These are phyloP conservation scores for Stenodema calcarata DNA, from an alignment of 2,888 invertebrate species.

Conservation along the genomic window DNA sequence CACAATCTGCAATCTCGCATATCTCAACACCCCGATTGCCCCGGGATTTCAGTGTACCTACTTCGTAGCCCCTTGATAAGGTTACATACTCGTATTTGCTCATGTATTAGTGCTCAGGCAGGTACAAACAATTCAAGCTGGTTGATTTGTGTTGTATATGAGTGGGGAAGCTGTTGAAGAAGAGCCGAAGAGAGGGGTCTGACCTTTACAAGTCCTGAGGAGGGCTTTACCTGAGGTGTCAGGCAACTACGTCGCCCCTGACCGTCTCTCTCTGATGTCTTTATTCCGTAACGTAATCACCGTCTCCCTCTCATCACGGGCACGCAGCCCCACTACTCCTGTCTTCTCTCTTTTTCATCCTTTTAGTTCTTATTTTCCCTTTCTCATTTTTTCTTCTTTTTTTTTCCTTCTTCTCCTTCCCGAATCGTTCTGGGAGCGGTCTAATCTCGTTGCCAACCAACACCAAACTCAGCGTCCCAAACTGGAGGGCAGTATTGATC, in stretches of 20 bases:
- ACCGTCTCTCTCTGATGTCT: conserved; percentile 47
- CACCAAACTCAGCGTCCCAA: neutral
- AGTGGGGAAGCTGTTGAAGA: neutral
- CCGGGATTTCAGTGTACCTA: no score
- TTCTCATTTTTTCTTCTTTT: neutral
- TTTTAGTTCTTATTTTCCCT: neutral
- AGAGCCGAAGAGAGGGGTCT: neutral
- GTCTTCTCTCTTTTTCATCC: neutral
- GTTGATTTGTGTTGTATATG: neutral
- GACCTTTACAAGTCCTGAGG: neutral
- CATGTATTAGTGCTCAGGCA: no score
- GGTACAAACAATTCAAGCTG: no score
- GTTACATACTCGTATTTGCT: no score
- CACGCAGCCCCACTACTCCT: conserved; percentile 27
- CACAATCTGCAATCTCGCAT: no score
- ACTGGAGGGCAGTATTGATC: neutral
- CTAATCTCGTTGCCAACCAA: neutral
- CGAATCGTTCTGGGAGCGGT: neutral
- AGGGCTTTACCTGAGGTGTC: conserved; percentile 30
- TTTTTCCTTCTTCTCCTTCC: neutral
- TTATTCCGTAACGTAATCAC: conserved; percentile 50
- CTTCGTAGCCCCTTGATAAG: no score
- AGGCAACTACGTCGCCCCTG: conserved; percentile 22
- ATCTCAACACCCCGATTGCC: no score
- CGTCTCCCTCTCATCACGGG: conserved; percentile 37